phyloP scores from a whole-genome alignment of 1,140 invertebrate genomes.

The Telenomus remus region DNA sequence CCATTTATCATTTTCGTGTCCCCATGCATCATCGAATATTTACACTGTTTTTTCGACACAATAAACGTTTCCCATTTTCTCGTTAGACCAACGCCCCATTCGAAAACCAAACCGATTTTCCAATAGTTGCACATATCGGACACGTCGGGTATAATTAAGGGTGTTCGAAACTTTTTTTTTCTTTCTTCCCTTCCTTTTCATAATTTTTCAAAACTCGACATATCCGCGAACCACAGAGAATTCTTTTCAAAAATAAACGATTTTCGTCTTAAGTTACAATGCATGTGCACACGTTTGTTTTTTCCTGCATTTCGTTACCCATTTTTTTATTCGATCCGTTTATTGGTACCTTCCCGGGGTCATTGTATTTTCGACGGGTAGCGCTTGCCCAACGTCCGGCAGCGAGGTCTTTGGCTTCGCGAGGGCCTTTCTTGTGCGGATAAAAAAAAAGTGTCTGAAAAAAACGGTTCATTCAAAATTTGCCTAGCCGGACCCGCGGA shows the following conservation, averaged over 20 bases:
- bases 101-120: conserved; percentile 3
- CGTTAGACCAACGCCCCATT: no score
- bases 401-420: conserved; percentile 43
- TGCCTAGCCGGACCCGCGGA: conserved; percentile 65
- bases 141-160: no score
- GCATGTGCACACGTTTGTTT: conserved; percentile 26
- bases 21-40: no score
- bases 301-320: conserved; percentile 27
- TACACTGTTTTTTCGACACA: no score
- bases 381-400: conserved; percentile 67
- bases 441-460: conserved; percentile 56
- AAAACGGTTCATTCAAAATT: conserved; percentile 68
- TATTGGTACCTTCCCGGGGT: conserved; percentile 55
- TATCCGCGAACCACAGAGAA: neutral
- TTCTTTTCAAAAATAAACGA: conserved; percentile 8
- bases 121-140: neutral
- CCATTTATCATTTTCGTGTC: no score
- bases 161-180: no score
- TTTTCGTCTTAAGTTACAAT: conserved; percentile 34
- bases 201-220: conserved; percentile 1
- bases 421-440: conserved; percentile 37
- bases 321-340: conserved; percentile 44
- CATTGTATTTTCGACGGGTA: conserved; percentile 56
- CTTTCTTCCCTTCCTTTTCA: neutral
- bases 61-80: no score